phyloP scores from a whole-genome alignment of 2,888 invertebrate genomes.

The Dolomedes plantarius region DNA sequence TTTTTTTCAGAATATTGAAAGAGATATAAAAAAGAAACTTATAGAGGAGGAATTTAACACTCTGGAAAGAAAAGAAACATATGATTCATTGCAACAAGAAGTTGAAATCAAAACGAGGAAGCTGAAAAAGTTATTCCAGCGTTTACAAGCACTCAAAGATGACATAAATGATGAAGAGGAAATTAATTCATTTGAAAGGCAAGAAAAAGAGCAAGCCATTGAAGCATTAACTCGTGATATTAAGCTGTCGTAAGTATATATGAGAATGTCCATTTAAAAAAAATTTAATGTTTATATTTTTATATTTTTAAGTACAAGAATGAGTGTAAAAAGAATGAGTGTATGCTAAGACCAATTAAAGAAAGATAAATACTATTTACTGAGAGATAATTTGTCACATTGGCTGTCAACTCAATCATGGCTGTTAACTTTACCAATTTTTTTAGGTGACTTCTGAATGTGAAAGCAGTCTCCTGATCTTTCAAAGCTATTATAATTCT shows the following conservation, averaged over 20 bases:
- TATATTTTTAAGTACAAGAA: too few species aligned
- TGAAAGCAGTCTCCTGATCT: too few species aligned
- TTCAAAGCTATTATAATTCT: too few species aligned
- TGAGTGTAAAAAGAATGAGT: too few species aligned
- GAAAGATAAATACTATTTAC: too few species aligned
- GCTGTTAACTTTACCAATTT: too few species aligned
- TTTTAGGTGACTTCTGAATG: too few species aligned
- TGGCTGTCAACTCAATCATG: too few species aligned
- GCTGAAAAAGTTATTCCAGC: conserved; percentile 91
- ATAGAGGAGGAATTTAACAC: conserved; percentile 96
- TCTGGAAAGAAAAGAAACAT: conserved; percentile 91
- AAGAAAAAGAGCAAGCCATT: conserved; percentile 93
- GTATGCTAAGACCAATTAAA: too few species aligned
- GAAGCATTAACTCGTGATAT: conserved; percentile 92
- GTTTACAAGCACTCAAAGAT: conserved; percentile 85
- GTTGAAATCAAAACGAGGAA: conserved; percentile 97
- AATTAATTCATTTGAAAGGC: conserved; percentile 92
- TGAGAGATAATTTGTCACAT: too few species aligned
- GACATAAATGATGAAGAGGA: conserved; percentile 89
- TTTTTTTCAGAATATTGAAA: conserved; percentile 81
- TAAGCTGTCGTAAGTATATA: conserved; percentile 84
- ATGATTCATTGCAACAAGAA: conserved; percentile 94
- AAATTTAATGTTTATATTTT: too few species aligned
- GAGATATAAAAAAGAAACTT: conserved; percentile 95
- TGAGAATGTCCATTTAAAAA: too few species aligned